Evolutionary conservation across 2,113 vertebrate species (phyloP).

Genomic region (Circaetus cinerascens): DNA sequence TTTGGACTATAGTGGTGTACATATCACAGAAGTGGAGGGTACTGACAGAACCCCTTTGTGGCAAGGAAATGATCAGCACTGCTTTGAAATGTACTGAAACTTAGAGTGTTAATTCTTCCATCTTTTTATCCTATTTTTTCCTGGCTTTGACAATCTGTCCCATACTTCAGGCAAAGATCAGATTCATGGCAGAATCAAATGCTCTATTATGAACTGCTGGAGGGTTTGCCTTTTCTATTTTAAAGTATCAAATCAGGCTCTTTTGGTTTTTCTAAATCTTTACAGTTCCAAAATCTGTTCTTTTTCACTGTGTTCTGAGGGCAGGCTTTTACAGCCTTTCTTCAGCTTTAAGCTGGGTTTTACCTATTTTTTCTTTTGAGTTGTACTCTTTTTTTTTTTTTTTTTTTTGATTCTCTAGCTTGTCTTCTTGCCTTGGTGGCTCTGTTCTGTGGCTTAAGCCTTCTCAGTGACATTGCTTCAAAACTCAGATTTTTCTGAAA

Average conservation of each 20-base stretch:
- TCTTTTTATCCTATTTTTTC: background rate
- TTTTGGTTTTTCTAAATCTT: background rate
- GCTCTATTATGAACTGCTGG: accelerated
- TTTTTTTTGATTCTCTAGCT: background rate
- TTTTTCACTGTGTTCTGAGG: background rate
- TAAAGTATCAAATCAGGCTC: background rate
- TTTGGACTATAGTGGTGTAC: background rate
- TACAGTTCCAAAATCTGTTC: background rate
- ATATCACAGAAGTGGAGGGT: background rate
- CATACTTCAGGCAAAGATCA: background rate
- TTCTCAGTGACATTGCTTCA: background rate
- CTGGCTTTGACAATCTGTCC: background rate
- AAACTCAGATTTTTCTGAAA: background rate
- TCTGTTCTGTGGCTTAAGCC: background rate
- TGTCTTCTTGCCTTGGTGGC: background rate
- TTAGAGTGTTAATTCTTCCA: background rate
- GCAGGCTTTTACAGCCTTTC: background rate
- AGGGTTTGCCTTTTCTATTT: background rate
- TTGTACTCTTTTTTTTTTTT: too few relatives aligned
- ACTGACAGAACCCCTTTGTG: background rate
- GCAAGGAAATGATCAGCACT: background rate
- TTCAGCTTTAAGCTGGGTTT: background rate
- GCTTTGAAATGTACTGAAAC: background rate
- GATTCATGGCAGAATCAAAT: background rate
- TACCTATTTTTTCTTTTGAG: background rate